Evolutionary conservation across 1,140 invertebrate genomes (phyloP), one percentile per base, ranked within the genome.

Genomic region (Hormaphis cornu): DNA sequence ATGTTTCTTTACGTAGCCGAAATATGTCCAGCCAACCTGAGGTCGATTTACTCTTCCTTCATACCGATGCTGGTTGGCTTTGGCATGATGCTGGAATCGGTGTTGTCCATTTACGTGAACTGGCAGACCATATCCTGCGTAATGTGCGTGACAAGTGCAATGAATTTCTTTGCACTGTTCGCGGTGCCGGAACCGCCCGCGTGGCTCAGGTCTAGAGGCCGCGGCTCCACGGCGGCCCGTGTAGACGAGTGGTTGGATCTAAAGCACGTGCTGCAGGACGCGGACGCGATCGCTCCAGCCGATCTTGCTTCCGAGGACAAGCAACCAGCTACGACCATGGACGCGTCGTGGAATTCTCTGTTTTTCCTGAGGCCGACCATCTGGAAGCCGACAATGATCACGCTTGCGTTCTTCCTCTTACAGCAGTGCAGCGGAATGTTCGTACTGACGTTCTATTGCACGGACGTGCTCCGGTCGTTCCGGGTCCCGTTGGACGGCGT

Each of bases 351-450:
- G 12, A 42, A 37, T 37, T 18, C 40, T 2, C 26, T 28, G 30
- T 50, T 20, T 14, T 2, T 16, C 12, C 10, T 22, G 6, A n/a
- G 26, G 12, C 42, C 42, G 12, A 48, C 75, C 46, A 80, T 82
- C 0, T 77, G 86, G 71, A 86, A 86, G 73, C 86, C 87, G 0
- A 86, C 88, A 72, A 70, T 82, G 0, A 80, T 87, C 6, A 77
- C 87, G 0, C 78, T 87, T 2, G 71, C 79, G 0, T 83, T 87
- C 75, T 88, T 88, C 76, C 74, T 84, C 5, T 83, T 87, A 70
- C 87, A 88, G 80, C 86, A 88, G 73, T 79, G 85, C 56, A 85
- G 83, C 0, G 87, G 87, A 3, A 86, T 88, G 20, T 88, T 90
- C 77, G 84, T 87, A 1, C 84, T 91, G 5, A 79, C 90, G 37